Conservation (phyloP, 2,888 invertebrate species). For the Aspidiotus destructor region DNA sequence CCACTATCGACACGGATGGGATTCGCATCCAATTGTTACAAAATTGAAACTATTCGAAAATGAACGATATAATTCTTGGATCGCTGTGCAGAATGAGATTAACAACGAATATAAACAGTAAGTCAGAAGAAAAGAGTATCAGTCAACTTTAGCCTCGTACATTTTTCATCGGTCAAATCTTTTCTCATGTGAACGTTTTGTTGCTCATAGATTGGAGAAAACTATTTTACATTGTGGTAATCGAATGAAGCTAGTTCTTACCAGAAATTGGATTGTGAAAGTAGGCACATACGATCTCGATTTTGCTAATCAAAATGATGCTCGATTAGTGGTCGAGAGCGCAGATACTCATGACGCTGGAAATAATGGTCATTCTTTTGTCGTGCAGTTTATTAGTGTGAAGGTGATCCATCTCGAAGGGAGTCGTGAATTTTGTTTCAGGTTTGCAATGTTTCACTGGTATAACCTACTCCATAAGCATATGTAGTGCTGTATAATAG, state of each 20-base stretch:
- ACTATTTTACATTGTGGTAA: slow-evolving; percentile 59
- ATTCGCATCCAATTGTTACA: slow-evolving; percentile 12
- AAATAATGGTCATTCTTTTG: slow-evolving; percentile 43
- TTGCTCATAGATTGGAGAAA: slow-evolving; percentile 55
- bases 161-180: too few relatives aligned
- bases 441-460: neutral
- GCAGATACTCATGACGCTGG: slow-evolving; percentile 56
- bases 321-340: slow-evolving; percentile 46
- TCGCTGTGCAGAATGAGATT: slow-evolving; percentile 14
- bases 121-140: neutral
- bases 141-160: neutral
- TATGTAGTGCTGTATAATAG: too few relatives aligned
- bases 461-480: too few relatives aligned
- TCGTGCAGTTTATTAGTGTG: slow-evolving; percentile 67
- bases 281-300: slow-evolving; percentile 62
- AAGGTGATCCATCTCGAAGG: slow-evolving; percentile 43
- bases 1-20: slow-evolving; percentile 22
- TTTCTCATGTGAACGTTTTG: too few relatives aligned
- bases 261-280: slow-evolving; percentile 81
- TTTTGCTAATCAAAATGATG: slow-evolving; percentile 69
- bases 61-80: slow-evolving; percentile 18
- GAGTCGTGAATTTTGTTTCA: slow-evolving; percentile 16
- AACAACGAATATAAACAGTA: slow-evolving; percentile 22
- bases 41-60: slow-evolving; percentile 21
- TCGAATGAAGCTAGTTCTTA: slow-evolving; percentile 60